A percentile compares a stretch with the other conserved stretches of the same genome.
These are phyloP conservation scores for Corythoichthys haematopterus DNA, from an alignment of 2,113 vertebrate species.

Conservation along the genomic window DNA sequence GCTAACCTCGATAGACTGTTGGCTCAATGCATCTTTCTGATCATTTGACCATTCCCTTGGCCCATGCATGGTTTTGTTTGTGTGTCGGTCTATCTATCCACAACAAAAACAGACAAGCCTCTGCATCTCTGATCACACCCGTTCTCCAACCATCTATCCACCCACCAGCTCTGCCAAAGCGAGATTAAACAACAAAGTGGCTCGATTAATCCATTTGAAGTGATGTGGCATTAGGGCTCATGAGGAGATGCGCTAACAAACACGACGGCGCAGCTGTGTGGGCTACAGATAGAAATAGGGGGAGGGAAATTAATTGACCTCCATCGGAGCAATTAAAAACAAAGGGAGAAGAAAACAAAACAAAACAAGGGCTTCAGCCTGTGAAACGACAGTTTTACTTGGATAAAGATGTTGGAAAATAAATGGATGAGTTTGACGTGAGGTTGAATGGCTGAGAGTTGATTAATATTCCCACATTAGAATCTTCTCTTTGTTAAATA, in stretches of 20 bases:
- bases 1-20: constrained; percentile 8
- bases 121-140: constrained; percentile 54
- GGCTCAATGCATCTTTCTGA: constrained; percentile 25
- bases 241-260: constrained; percentile 68
- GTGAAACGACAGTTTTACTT: constrained; percentile 60
- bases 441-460: constrained; percentile 26
- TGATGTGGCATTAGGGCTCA: constrained; percentile 73
- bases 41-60: constrained; percentile 21
- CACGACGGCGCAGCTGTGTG: constrained; percentile 65
- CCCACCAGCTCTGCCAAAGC: constrained; percentile 69
- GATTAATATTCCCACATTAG: background rate
- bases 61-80: constrained; percentile 40
- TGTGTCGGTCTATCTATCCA: constrained; percentile 64
- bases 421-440: constrained; percentile 41
- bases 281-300: constrained; percentile 66
- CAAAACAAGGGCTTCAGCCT: constrained; percentile 62
- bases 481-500: constrained; percentile 15
- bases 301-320: constrained; percentile 75
- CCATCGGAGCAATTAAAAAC: constrained; percentile 73
- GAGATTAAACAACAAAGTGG: constrained; percentile 76
- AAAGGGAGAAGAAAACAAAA: constrained; percentile 68
- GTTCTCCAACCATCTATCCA: constrained; percentile 34
- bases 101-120: constrained; percentile 62
- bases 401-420: constrained; percentile 54
- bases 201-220: constrained; percentile 75